Percentiles rank a stretch among this genome's conserved stretches.
These are phyloP conservation scores for Halcyon chelicuti DNA, from an alignment of 2,797 vertebrate species.

Conservation along the genomic window DNA sequence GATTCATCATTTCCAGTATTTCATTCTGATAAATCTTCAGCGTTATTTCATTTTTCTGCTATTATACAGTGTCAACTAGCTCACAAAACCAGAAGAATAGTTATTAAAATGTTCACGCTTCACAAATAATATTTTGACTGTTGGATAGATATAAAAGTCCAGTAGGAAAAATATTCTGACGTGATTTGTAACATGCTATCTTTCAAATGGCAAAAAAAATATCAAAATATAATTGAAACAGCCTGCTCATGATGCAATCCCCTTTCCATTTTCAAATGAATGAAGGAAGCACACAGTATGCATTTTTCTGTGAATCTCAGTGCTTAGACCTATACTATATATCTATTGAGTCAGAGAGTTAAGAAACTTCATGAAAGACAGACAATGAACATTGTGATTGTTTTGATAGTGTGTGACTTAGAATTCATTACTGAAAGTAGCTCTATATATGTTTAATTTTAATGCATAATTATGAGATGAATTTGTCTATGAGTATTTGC, in stretches of 20 bases:
- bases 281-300: background rate
- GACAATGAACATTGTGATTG: background rate
- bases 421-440: background rate
- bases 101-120: conserved; percentile 71
- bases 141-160: conserved; percentile 66
- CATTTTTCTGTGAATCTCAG: conserved; percentile 20
- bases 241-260: conserved; percentile 26
- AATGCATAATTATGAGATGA: background rate
- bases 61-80: conserved; percentile 60
- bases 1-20: conserved; percentile 64
- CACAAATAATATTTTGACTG: conserved; percentile 72
- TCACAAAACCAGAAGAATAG: conserved; percentile 61
- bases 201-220: conserved; percentile 64
- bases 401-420: background rate
- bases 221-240: conserved; percentile 66
- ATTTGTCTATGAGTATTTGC: background rate
- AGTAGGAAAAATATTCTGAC: conserved; percentile 67
- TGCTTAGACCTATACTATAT: background rate
- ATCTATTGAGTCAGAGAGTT: background rate
- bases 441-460: background rate
- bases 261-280: conserved; percentile 45
- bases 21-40: conserved; percentile 65
- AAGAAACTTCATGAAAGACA: background rate
- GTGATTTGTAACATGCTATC: conserved; percentile 65
- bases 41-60: conserved; percentile 52